Percentiles rank a stretch among this genome's conserved stretches.
Evolutionary conservation across 2,113 vertebrate genomes (phyloP).

Genomic region (Myrmecophaga tridactyla): DNA sequence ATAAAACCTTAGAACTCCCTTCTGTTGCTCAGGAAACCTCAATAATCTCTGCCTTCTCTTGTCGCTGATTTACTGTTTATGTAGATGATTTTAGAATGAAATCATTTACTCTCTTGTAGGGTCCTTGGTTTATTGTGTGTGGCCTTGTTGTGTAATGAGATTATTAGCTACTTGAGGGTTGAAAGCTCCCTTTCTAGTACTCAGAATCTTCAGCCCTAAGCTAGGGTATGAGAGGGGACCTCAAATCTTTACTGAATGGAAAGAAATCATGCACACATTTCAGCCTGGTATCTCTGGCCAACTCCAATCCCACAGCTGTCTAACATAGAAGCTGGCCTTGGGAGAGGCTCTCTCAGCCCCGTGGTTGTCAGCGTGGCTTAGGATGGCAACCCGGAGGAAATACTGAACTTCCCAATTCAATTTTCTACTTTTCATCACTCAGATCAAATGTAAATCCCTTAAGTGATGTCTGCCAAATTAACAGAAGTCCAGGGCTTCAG

Average conservation of each 20-base stretch:
- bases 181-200: not conserved
- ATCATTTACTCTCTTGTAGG: not conserved
- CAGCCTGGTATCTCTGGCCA: not conserved
- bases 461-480: not conserved
- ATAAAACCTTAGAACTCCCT: not conserved
- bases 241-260: not conserved
- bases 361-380: not conserved
- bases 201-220: not conserved
- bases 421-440: constrained; percentile 37
- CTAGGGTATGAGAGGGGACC: not conserved
- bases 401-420: not conserved
- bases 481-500: not conserved
- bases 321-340: not conserved
- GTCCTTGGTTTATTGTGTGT: not conserved
- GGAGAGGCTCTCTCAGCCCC: not conserved
- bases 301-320: not conserved
- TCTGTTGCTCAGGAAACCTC: not conserved
- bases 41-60: not conserved
- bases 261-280: not conserved
- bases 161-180: not conserved
- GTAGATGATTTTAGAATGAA: constrained; percentile 9
- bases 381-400: constrained; percentile 12
- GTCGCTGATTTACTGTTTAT: not conserved
- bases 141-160: not conserved
- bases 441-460: not conserved